Percentiles rank a stretch among this genome's conserved stretches.
These are phyloP conservation scores for Hippocampus barbouri DNA, from an alignment of 2,113 vertebrate species.

Conservation along the genomic window DNA sequence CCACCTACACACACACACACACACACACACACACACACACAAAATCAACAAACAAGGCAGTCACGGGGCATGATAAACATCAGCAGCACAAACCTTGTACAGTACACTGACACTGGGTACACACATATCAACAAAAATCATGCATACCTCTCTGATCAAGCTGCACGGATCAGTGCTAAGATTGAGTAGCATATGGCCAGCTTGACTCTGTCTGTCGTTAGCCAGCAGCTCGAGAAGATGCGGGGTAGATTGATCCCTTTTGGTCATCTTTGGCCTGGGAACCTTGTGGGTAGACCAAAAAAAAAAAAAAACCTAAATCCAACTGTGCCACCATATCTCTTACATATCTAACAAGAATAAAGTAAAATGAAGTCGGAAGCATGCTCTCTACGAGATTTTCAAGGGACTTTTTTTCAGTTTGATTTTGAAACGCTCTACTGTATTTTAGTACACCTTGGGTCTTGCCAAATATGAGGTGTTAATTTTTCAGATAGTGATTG, in stretches of 20 bases:
- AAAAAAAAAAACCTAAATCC: slow-evolving; percentile 1
- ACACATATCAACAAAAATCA: neutral
- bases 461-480: no score
- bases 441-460: no score
- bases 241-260: slow-evolving; percentile 76
- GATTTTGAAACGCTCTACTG: no score
- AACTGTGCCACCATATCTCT: neutral
- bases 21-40: neutral
- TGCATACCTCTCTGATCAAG: slow-evolving; percentile 78
- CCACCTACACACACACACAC: slow-evolving; percentile 56
- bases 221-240: slow-evolving; percentile 81
- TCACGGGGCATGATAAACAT: neutral
- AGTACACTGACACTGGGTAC: neutral
- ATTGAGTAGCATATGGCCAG: slow-evolving; percentile 92
- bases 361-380: no score
- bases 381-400: no score
- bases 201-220: slow-evolving; percentile 90
- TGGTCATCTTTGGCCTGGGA: slow-evolving; percentile 84
- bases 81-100: neutral
- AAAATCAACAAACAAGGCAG: neutral
- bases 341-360: neutral
- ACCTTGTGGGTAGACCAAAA: slow-evolving; percentile 63
- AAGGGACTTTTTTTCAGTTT: no score
- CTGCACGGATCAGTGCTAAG: slow-evolving; percentile 77
- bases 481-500: no score